Evolutionary conservation across 2,797 vertebrate species (phyloP).

Genomic region (Microctenopoma lineatum): DNA sequence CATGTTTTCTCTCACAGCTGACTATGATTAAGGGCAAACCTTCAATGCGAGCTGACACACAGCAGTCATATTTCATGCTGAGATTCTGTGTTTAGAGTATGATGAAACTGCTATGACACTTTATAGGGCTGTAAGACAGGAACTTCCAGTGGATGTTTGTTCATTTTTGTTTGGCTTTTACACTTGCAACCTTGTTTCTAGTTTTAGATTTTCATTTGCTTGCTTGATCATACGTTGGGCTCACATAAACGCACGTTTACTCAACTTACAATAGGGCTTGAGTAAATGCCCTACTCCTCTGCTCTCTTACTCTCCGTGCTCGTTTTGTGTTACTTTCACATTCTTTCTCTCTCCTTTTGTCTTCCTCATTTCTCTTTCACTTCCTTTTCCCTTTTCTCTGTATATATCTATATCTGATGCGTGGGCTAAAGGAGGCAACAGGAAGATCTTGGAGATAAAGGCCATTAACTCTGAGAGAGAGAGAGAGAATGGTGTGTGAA

Average conservation of each 20-base stretch:
- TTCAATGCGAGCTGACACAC: slow-evolving; percentile 5
- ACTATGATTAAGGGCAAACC: slow-evolving; percentile 22
- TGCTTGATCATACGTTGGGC: slow-evolving; percentile 1
- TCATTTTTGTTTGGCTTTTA: slow-evolving; percentile 7
- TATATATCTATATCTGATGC: slow-evolving; percentile 36
- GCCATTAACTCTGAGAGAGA: slow-evolving; percentile 30
- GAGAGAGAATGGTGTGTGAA: slow-evolving; percentile 39
- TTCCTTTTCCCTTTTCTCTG: slow-evolving; percentile 60
- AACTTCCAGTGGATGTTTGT: background rate
- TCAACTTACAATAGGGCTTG: background rate
- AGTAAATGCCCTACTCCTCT: background rate
- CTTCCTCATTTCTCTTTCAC: slow-evolving; percentile 65
- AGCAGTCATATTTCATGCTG: background rate
- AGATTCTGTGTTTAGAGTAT: slow-evolving; percentile 19
- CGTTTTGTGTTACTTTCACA: slow-evolving; percentile 27
- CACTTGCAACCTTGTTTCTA: background rate
- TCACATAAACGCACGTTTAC: background rate
- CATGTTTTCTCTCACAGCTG: slow-evolving; percentile 39
- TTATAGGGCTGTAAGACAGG: background rate
- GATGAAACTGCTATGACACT: slow-evolving; percentile 6
- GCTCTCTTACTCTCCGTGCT: background rate
- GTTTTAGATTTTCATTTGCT: background rate
- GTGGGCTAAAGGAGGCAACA: background rate
- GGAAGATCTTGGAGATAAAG: slow-evolving; percentile 43
- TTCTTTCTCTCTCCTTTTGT: slow-evolving; percentile 59